Evolutionary conservation across 2,888 invertebrate genomes (phyloP), one percentile per base, ranked within the genome.

Genomic region (Seira musarum): DNA sequence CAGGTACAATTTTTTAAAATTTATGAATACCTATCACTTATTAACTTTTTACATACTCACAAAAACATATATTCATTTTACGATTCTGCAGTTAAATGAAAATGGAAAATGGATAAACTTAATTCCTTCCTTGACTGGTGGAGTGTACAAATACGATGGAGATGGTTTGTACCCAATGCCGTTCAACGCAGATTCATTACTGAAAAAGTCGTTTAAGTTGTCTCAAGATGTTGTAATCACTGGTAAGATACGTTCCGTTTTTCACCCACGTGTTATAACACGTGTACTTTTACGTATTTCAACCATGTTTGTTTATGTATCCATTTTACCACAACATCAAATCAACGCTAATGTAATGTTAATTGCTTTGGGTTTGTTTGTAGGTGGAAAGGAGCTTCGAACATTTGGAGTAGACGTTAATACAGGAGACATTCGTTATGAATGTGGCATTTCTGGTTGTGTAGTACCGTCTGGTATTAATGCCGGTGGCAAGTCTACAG

Each of bases 111-210:
- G 93, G 92, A 93, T 96, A 19, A 92, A 96, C 66, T 92, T 98
- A 88, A 96, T 99, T 87, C 99, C 98, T 0, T 97, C 98, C 0
- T 90, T 99, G 10, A 94, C 94, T 87, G 99, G 99, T 1, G 93
- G 94, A 1, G 91, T 99, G 67, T 99, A 97, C 90, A 95, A 95
- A 89, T 94, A 97, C 88, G 95, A 97, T 89, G 97, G 96, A 0
- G 93, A 94, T 81, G 93, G 92, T 82, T 92, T 98, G 66, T 95
- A 97, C 89, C 93, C 95, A 0, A 87, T 89, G 82, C 97, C 97
- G 0, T 92, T 98, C 83, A 93, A 94, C 60, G 94, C 96, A 0
- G 97, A 97, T 74, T 93, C 94, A 85, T 91, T 99, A 24, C 90
- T 98, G 2, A 94, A 94, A 77, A 89, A 90, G 15, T 96, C 97